Percentiles rank a stretch among this genome's conserved stretches.
Evolutionary conservation across 2,113 vertebrate species (phyloP).

Genomic region (Paradoxurus hermaphroditus): DNA sequence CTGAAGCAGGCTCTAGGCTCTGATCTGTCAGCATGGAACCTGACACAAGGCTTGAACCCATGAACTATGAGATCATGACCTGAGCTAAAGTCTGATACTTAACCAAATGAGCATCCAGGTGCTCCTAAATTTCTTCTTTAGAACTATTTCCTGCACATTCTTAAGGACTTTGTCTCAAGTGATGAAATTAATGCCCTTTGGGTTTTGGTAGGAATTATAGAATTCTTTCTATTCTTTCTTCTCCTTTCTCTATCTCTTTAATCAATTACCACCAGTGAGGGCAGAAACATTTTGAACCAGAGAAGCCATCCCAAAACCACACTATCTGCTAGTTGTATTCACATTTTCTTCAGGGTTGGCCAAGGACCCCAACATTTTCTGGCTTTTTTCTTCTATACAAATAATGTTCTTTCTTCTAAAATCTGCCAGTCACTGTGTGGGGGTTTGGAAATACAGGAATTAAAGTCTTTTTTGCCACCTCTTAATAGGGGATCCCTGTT

Average conservation of each 20-base stretch:
- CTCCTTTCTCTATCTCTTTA: neutral
- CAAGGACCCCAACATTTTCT: neutral
- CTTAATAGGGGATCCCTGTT: neutral
- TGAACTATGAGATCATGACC: no score
- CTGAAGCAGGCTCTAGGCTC: no score
- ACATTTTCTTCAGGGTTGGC: neutral
- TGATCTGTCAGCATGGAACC: no score
- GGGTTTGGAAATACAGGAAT: neutral
- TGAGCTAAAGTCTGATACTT: no score
- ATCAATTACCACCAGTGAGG: neutral
- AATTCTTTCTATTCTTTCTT: neutral
- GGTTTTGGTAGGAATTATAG: neutral
- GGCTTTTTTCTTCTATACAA: neutral
- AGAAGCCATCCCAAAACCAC: neutral
- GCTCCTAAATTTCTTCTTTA: neutral
- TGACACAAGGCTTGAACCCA: no score
- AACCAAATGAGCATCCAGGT: no score
- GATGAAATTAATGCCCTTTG: neutral
- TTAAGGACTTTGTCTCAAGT: neutral
- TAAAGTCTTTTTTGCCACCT: neutral
- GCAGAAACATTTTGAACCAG: neutral
- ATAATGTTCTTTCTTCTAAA: neutral
- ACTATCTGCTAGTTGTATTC: neutral
- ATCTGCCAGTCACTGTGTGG: neutral
- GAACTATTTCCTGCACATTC: neutral